Evolutionary conservation across 1,140 invertebrate genomes (phyloP).

Genomic region (Bradysia coprophila): DNA sequence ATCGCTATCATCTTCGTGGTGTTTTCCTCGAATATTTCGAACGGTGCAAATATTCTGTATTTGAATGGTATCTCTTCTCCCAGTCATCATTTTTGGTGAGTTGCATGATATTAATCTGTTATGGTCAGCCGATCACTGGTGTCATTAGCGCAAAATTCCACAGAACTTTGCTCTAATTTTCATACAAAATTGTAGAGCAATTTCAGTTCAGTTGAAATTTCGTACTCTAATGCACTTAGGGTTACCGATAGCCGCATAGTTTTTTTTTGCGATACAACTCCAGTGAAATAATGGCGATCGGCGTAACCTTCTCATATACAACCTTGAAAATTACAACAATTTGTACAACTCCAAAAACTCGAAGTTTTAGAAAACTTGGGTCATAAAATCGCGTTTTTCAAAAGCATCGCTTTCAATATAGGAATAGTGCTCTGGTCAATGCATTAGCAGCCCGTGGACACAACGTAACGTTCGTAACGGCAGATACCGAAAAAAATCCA

Average conservation of each 20-base stretch:
- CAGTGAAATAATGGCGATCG: no score
- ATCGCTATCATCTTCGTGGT: no score
- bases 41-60: neutral
- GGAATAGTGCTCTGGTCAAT: neutral
- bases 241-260: neutral
- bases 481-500: neutral
- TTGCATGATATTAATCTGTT: neutral
- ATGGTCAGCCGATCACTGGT: neutral
- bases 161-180: no score
- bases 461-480: neutral
- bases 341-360: neutral
- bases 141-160: neutral
- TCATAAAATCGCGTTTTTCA: neutral
- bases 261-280: no score
- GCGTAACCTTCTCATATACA: no score
- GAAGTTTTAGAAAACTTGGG: neutral
- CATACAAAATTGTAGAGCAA: no score
- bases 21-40: no score
- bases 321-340: neutral
- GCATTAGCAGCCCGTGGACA: conserved; percentile 1
- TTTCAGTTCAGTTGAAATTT: no score
- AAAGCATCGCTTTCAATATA: neutral
- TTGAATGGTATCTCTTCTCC: neutral
- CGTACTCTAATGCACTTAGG: no score
- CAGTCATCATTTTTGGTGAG: neutral